A percentile compares a stretch with the other conserved stretches of the same genome.
phyloP scores from a whole-genome alignment of 2,888 invertebrate genomes.

The Neoascia interrupta region DNA sequence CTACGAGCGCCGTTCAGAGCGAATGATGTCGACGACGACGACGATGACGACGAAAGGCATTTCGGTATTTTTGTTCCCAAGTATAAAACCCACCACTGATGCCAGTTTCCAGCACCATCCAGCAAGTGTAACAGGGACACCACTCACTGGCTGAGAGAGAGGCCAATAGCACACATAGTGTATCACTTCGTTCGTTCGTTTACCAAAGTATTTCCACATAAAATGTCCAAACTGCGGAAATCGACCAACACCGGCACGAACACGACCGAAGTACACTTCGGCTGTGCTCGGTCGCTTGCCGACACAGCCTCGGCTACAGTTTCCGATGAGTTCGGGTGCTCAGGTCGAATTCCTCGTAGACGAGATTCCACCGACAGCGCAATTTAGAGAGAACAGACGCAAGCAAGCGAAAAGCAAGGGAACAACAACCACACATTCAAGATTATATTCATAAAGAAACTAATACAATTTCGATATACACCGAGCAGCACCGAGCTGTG shows the following conservation, averaged over 20 bases:
- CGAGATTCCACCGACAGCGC: constrained; percentile 72
- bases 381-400: constrained; percentile 74
- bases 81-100: constrained; percentile 70
- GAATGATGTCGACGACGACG: constrained; percentile 66
- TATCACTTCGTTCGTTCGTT: constrained; percentile 70
- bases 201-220: constrained; percentile 70
- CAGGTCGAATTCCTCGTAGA: constrained; percentile 73
- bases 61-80: constrained; percentile 70
- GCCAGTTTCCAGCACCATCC: constrained; percentile 59
- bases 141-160: constrained; percentile 48
- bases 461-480: constrained; percentile 73
- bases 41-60: constrained; percentile 74
- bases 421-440: constrained; percentile 72
- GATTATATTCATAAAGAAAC: constrained; percentile 74
- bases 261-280: constrained; percentile 59
- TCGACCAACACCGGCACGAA: constrained; percentile 46
- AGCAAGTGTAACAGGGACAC: constrained; percentile 54
- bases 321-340: constrained; percentile 60
- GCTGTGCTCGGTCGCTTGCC: constrained; percentile 3
- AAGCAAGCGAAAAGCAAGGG: constrained; percentile 74
- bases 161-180: constrained; percentile 68
- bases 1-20: constrained; percentile 52
- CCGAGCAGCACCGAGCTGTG: constrained; percentile 41
- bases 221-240: constrained; percentile 64
- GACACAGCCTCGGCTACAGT: constrained; percentile 45